A percentile compares a stretch with the other conserved stretches of the same genome.
Evolutionary conservation across 2,113 vertebrate species (phyloP).

Genomic region (Otis tarda): DNA sequence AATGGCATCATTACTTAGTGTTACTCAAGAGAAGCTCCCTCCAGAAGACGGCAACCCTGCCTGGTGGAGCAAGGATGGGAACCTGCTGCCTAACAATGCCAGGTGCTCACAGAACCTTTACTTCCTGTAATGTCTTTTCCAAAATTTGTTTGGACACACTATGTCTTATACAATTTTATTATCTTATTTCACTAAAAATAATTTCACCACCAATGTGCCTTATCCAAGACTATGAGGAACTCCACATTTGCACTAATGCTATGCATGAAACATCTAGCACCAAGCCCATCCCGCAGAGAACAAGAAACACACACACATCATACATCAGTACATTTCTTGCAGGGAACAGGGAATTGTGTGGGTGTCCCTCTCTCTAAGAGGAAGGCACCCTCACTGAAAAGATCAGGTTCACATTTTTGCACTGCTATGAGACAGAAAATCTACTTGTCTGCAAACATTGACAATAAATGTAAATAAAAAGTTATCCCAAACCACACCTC

Average conservation of each 20-base stretch:
- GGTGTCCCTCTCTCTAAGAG: neutral
- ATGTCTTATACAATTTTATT: neutral
- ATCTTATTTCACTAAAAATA: conserved; percentile 15
- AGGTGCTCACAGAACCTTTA: neutral
- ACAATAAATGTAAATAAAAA: no score
- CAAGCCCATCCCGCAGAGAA: neutral
- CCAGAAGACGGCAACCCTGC: neutral
- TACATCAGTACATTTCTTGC: neutral
- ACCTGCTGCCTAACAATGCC: rapidly evolving
- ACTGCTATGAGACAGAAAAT: neutral
- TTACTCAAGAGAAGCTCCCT: neutral
- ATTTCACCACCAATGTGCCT: neutral
- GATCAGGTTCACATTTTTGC: neutral
- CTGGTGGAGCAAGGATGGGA: neutral
- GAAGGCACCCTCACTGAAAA: neutral
- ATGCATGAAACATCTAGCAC: conserved; percentile 29
- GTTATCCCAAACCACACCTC: neutral
- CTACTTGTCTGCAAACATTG: neutral
- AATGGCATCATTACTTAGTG: neutral
- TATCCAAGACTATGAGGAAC: neutral
- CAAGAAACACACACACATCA: neutral
- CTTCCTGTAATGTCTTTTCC: neutral
- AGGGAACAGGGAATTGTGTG: neutral
- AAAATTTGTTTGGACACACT: neutral
- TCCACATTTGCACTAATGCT: neutral